phyloP scores from a whole-genome alignment of 2,797 vertebrate species.

The Valencia hispanica region DNA sequence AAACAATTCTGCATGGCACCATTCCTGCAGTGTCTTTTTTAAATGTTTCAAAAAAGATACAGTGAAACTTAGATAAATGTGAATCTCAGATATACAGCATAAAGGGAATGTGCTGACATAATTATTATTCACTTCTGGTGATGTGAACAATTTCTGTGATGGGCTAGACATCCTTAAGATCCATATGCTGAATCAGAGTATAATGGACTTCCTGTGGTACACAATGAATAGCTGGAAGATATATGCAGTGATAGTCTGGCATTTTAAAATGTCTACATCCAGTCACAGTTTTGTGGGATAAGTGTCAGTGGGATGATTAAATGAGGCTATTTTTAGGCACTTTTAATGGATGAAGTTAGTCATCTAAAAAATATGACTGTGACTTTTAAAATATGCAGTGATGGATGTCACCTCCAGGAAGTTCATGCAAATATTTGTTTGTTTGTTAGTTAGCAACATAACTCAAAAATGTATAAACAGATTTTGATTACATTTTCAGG shows the following conservation, averaged over 20 bases:
- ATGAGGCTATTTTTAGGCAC: slow-evolving; percentile 57
- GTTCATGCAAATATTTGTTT: slow-evolving; percentile 46
- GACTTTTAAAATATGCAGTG: slow-evolving; percentile 70
- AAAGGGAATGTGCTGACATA: slow-evolving; percentile 74
- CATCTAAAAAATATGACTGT: slow-evolving; percentile 44
- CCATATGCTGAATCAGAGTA: slow-evolving; percentile 44
- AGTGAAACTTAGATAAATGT: slow-evolving; percentile 68
- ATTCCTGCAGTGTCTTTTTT: slow-evolving; percentile 73
- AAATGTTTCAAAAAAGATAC: slow-evolving; percentile 66
- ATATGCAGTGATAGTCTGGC: slow-evolving; percentile 49
- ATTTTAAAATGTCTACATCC: slow-evolving; percentile 65
- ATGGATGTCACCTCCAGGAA: slow-evolving; percentile 65
- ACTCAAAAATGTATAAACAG: too few species aligned
- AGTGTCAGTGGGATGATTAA: slow-evolving; percentile 60
- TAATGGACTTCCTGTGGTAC: slow-evolving; percentile 61
- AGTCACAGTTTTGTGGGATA: slow-evolving; percentile 40
- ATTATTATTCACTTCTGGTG: slow-evolving; percentile 55
- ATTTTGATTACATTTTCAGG: too few species aligned
- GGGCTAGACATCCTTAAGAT: slow-evolving; percentile 51
- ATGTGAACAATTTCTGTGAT: slow-evolving; percentile 61
- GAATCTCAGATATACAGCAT: slow-evolving; percentile 51
- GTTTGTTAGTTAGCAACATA: too few species aligned
- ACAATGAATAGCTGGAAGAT: slow-evolving; percentile 53
- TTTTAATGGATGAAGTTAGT: slow-evolving; percentile 53
- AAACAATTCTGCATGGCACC: slow-evolving; percentile 59